Percentiles rank a stretch among this genome's conserved stretches.
phyloP scores from a whole-genome alignment of 2,888 invertebrate species.

The Eudemis profundana region DNA sequence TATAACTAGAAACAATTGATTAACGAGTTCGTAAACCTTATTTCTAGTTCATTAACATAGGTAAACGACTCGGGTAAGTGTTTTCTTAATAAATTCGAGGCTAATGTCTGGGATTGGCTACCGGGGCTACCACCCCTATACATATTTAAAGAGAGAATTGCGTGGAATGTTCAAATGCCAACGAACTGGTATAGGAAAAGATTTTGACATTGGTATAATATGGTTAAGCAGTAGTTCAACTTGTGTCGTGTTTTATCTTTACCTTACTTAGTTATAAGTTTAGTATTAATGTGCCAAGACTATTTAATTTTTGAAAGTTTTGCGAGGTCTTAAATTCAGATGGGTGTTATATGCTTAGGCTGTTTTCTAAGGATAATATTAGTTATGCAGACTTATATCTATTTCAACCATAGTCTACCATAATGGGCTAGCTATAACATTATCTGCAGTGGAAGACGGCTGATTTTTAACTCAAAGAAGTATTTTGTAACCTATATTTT shows the following conservation, averaged over 20 bases:
- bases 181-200: constrained; percentile 55
- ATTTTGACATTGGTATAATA: constrained; percentile 28
- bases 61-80: constrained; percentile 50
- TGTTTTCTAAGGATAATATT: too few relatives aligned
- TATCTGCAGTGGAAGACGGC: too few relatives aligned
- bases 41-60: constrained; percentile 65
- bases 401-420: too few relatives aligned
- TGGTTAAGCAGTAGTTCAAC: constrained; percentile 19
- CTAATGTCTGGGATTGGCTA: constrained; percentile 46
- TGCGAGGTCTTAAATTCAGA: too few relatives aligned
- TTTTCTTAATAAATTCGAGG: constrained; percentile 39
- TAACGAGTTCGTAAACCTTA: constrained; percentile 51
- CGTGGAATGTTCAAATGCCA: constrained; percentile 63
- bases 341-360: too few relatives aligned
- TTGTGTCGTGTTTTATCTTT: neutral
- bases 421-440: too few relatives aligned
- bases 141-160: constrained; percentile 59
- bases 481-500: too few relatives aligned
- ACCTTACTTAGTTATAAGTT: too few relatives aligned
- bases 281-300: too few relatives aligned
- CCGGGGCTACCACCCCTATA: constrained; percentile 50
- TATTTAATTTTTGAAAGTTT: too few relatives aligned
- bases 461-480: too few relatives aligned
- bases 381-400: too few relatives aligned
- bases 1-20: constrained; percentile 26